Base-by-base conservation (phyloP, 2,888 invertebrate species). In the Stegophylla sp. region DNA sequence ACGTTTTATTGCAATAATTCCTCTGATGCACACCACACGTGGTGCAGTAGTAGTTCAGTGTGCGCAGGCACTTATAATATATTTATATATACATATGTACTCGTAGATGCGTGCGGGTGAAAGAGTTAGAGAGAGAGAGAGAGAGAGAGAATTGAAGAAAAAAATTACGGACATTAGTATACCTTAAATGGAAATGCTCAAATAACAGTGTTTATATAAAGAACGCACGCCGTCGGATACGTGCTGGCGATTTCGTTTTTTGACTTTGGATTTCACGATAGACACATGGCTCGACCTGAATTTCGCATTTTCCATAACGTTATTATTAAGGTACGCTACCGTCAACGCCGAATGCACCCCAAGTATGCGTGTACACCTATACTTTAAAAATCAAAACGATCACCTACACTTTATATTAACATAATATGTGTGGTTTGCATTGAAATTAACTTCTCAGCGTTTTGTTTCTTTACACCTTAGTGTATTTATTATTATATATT, bases 131-230 rank as follows among this genome's bases (percentile, higher is more conserved):
- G 3, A 43, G 7, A 56, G 72, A 67, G 28, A n/a, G 26, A 26
- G 28, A 48, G 9, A 45, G 15, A 48, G 26, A 51, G 45, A 67
- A 17, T n/a, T 13, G 10, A n/a, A 13, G 4, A 56, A 41, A 59
- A 66, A 53, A 48, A 76, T 76, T 20, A 69, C 48, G 69, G 45
- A 77, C 77, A 69, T 56, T 20, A 67, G 67, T 67, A 48, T 34
- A 20, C 77, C 77, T 69, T 77, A 77, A 69, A 77, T 59, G 77
- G 77, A 34, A 26, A 67, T 69, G 67, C 45, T 77, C 67, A 59
- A 77, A 77, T 69, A 59, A 69, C 77, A 69, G 67, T 45, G 69
- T 67, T 77, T 59, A 51, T 48, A 71, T 41, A 56, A 59, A 72
- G 59, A 59, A 56, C 72, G 43, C 43, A n/a, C 17, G 41, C 48